Conservation (phyloP, 2,888 invertebrate genomes). For the Drepana falcataria region DNA sequence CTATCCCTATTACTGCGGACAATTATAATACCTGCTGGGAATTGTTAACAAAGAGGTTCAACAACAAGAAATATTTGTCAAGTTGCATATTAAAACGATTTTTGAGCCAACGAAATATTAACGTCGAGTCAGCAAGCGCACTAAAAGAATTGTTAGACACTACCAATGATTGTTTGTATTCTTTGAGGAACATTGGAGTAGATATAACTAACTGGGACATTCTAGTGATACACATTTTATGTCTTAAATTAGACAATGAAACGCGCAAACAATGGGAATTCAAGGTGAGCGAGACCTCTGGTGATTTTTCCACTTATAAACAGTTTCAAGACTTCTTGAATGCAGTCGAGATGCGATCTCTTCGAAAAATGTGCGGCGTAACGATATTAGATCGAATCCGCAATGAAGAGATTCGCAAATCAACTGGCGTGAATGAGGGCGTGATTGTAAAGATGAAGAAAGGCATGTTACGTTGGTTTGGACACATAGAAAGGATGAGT, state of each 20-base stretch:
- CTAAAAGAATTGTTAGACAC: constrained; percentile 16
- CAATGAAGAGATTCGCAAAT: too few species aligned
- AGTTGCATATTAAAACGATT: constrained; percentile 14
- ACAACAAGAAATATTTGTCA: constrained; percentile 17
- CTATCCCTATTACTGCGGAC: constrained; percentile 8
- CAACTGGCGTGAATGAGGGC: too few species aligned
- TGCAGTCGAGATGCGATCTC: too few species aligned
- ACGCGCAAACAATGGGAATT: constrained; percentile 18
- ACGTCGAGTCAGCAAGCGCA: constrained; percentile 10
- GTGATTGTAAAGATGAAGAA: too few species aligned
- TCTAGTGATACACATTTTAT: constrained; percentile 14
- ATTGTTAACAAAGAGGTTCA: constrained; percentile 11
- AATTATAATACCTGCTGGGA: constrained; percentile 18
- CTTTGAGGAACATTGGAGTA: constrained; percentile 8
- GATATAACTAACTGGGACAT: constrained; percentile 16
- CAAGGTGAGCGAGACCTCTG: constrained; percentile 4
- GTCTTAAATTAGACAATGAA: constrained; percentile 14
- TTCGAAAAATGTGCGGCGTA: too few species aligned
- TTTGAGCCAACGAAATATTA: constrained; percentile 5
- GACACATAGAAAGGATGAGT: too few species aligned
- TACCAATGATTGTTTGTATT: constrained; percentile 15
- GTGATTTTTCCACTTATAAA: constrained; percentile 17
- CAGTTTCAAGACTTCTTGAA: too few species aligned
- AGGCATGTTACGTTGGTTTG: too few species aligned
- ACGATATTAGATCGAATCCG: too few species aligned